Evolutionary conservation across 2,888 invertebrate species (phyloP).

Genomic region (Cheilosia grossa): DNA sequence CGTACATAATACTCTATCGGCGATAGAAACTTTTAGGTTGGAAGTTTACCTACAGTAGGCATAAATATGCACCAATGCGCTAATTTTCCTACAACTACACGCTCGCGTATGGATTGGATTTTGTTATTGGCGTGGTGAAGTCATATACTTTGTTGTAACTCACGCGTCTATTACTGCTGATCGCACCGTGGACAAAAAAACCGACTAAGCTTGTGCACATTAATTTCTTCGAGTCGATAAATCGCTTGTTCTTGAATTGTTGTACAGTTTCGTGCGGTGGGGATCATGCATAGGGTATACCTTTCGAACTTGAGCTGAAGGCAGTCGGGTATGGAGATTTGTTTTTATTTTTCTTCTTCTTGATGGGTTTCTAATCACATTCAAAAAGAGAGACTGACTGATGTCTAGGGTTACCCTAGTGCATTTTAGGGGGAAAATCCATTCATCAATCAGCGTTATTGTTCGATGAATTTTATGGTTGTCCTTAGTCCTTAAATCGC

Average conservation of each 20-base stretch:
- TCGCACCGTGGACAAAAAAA: slow-evolving; percentile 27
- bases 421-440: slow-evolving; percentile 5
- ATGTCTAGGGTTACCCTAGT: not conserved
- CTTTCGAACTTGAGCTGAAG: slow-evolving; percentile 61
- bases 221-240: slow-evolving; percentile 44
- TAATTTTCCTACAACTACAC: slow-evolving; percentile 55
- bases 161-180: slow-evolving; percentile 17
- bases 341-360: slow-evolving; percentile 2
- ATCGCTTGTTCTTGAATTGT: slow-evolving; percentile 55
- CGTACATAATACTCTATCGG: not conserved
- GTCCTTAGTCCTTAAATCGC: too few relatives aligned
- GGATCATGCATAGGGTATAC: slow-evolving; percentile 24
- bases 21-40: slow-evolving; percentile 38
- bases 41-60: slow-evolving; percentile 48
- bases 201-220: slow-evolving; percentile 26
- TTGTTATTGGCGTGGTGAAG: slow-evolving; percentile 11
- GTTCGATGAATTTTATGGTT: too few relatives aligned
- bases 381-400: not conserved
- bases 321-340: slow-evolving; percentile 45
- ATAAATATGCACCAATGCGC: slow-evolving; percentile 67
- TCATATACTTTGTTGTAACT: slow-evolving; percentile 48
- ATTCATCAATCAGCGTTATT: not conserved
- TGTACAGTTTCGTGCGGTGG: slow-evolving; percentile 11
- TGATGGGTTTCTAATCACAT: not conserved
- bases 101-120: not conserved